Evolutionary conservation across 2,888 invertebrate genomes (phyloP).

Genomic region (Gymnoscelis rufifasciata): DNA sequence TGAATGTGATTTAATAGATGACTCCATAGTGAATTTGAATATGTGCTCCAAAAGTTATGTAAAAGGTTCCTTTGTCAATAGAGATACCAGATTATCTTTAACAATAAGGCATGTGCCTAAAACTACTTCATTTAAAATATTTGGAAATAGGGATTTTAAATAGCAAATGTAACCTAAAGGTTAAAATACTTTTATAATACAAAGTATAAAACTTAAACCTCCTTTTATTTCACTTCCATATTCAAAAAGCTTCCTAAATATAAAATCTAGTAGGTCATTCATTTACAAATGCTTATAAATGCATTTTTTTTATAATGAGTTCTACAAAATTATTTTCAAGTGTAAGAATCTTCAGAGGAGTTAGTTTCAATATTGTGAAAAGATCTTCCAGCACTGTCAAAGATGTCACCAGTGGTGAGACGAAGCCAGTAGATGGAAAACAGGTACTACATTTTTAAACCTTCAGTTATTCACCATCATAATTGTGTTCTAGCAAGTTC

Average conservation of each 20-base stretch:
- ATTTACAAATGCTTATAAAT: slow-evolving; percentile 6
- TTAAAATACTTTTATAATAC: slow-evolving; percentile 4
- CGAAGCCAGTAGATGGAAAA: not conserved
- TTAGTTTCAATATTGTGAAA: slow-evolving; percentile 18
- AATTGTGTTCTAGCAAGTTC: not conserved
- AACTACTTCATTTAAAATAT: slow-evolving; percentile 86
- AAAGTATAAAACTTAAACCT: slow-evolving; percentile 4
- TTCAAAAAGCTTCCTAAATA: slow-evolving; percentile 16
- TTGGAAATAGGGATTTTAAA: slow-evolving; percentile 60
- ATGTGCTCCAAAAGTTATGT: slow-evolving; percentile 78
- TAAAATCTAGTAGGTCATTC: slow-evolving; percentile 51
- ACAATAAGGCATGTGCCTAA: slow-evolving; percentile 97
- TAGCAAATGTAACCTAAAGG: not conserved
- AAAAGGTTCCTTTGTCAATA: slow-evolving; percentile 75
- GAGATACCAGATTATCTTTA: slow-evolving; percentile 89
- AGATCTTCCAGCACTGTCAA: slow-evolving; percentile 24
- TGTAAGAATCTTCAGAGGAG: slow-evolving; percentile 33
- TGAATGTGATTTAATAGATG: slow-evolving; percentile 80
- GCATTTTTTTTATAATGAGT: slow-evolving; percentile 52
- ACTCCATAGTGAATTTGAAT: slow-evolving; percentile 81
- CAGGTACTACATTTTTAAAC: too few relatives aligned
- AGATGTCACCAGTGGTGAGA: slow-evolving; percentile 4
- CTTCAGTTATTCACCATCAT: not conserved
- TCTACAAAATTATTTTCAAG: slow-evolving; percentile 55
- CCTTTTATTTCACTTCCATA: slow-evolving; percentile 18